Percentiles rank a stretch among this genome's conserved stretches.
Conservation (phyloP, 2,888 invertebrate species). For the Pseudanteris insignis region DNA sequence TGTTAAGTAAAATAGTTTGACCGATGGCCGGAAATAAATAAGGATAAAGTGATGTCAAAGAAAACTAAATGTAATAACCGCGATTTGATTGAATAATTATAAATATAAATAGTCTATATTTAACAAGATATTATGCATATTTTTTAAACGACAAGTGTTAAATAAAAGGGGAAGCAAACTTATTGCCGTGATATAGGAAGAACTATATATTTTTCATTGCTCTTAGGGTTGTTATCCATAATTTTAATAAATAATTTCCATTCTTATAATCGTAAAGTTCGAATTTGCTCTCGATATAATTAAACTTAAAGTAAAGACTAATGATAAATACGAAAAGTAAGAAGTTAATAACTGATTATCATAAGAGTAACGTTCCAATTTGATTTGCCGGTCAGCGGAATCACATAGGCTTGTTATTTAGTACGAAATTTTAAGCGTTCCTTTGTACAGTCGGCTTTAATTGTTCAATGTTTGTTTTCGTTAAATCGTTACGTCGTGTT, state of each 20-base stretch:
- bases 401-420: constrained; percentile 43
- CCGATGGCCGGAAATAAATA: constrained; percentile 36
- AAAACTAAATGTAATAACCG: constrained; percentile 32
- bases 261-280: constrained; percentile 28
- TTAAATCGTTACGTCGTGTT: constrained; percentile 40
- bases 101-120: constrained; percentile 59
- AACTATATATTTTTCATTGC: constrained; percentile 53
- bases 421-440: constrained; percentile 43
- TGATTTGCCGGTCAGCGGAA: constrained; percentile 38
- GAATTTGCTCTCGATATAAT: constrained; percentile 17
- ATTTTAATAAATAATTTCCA: constrained; percentile 45
- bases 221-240: constrained; percentile 60
- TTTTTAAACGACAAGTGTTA: constrained; percentile 57
- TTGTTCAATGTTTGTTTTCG: constrained; percentile 42
- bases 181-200: constrained; percentile 58
- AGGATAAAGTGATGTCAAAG: constrained; percentile 15
- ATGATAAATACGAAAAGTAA: constrained; percentile 6
- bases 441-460: constrained; percentile 43
- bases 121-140: constrained; percentile 61
- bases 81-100: constrained; percentile 7
- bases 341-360: constrained; percentile 20
- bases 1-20: constrained; percentile 46
- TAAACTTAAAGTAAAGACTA: constrained; percentile 17
- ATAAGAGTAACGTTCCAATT: constrained; percentile 36
- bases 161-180: constrained; percentile 47